Base-by-base conservation (phyloP, 92 coral and sea anemone genomes). In the Epizoanthus ramosus region DNA sequence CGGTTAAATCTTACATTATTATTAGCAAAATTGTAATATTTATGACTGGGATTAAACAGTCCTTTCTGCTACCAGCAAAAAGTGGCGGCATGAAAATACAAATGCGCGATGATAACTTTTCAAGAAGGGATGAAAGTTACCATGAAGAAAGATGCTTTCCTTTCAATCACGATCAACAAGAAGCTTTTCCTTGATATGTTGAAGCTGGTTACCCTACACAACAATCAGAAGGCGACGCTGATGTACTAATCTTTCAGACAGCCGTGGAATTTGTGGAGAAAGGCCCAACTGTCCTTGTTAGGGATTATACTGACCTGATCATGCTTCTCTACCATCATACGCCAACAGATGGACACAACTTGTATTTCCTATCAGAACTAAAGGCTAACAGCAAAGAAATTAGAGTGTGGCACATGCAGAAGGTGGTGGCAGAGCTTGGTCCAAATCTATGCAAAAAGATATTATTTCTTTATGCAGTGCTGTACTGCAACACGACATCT, bases 91-190 rank as follows among this genome's bases (percentile, higher is more conserved):
- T n/a, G n/a, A n/a, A n/a, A n/a, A n/a, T n/a, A n/a, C n/a, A n/a
- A n/a, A n/a, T n/a, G 75, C 16, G 79, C 77, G 47, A 81, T 66
- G 56, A 56, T 81, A 21, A 81, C 75, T 50, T 68, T 81, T 67
- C 37, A 56, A 24, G 76, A 81, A 14, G 85, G 43, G 13, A 80
- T 80, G 85, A 83, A 83, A 68, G 70, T 71, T 2, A 71, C 71
- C n/a, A 31, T 70, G 47, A 83, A 83, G 69, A 83, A 71, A 25
- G 80, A 83, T 71, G 80, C 80, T 17, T 83, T 83, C 67, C 79
- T 71, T 17, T 57, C 80, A 15, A 83, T 71, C 79, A 25, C 79
- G 24, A 37, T 56, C 21, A 83, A 70, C 86, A 83, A 83, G 59
- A 63, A 80, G 25, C 85, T 63, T 17, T 69, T 71, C 33, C 58